These are phyloP conservation scores for Tetragnatha montana DNA, from an alignment of 2,888 invertebrate species.

Conservation along the genomic window DNA sequence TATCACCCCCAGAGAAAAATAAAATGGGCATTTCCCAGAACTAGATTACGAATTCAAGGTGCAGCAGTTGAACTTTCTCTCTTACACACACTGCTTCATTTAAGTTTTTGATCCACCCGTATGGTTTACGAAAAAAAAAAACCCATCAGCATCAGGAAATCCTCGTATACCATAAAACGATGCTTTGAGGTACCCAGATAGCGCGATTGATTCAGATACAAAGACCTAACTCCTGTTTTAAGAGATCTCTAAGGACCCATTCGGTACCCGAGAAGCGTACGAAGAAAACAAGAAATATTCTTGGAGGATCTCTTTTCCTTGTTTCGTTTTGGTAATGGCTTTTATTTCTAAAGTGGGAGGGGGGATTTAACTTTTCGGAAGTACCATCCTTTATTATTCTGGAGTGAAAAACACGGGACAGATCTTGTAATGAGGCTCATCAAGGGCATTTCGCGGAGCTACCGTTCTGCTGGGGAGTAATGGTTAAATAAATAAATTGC, in stretches of 20 bases:
- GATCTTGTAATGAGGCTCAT: slow-evolving; percentile 43
- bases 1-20: background rate
- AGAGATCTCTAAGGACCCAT: slow-evolving; percentile 39
- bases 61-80: background rate
- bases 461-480: background rate
- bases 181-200: background rate
- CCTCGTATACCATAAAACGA: background rate
- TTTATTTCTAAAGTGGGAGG: slow-evolving; percentile 54
- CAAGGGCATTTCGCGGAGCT: slow-evolving; percentile 24
- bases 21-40: background rate
- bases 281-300: slow-evolving; percentile 29
- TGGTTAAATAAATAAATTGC: slow-evolving; percentile 18
- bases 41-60: background rate
- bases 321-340: slow-evolving; percentile 46
- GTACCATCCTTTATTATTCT: slow-evolving; percentile 32
- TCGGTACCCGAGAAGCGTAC: slow-evolving; percentile 24
- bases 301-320: slow-evolving; percentile 2
- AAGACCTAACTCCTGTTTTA: slow-evolving; percentile 25
- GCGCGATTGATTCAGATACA: slow-evolving; percentile 15
- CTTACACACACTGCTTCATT: background rate
- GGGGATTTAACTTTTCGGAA: slow-evolving; percentile 47
- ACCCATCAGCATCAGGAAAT: background rate
- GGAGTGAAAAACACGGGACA: slow-evolving; percentile 6
- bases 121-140: background rate
- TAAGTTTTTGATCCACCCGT: background rate